These are phyloP conservation scores for Clarias platycephalus DNA, from an alignment of 2,797 vertebrate species.

Conservation along the genomic window DNA sequence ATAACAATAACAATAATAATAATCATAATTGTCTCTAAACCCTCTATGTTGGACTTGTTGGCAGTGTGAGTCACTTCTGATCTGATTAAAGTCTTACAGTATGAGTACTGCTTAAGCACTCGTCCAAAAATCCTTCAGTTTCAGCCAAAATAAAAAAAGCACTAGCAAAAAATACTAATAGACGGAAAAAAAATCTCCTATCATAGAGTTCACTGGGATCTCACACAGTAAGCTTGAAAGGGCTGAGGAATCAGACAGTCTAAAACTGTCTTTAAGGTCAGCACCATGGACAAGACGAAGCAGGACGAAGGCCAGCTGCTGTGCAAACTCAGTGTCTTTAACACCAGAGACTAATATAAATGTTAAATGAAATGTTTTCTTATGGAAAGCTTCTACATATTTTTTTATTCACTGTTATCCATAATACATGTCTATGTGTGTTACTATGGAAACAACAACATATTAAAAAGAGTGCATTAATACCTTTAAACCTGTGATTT, in stretches of 20 bases:
- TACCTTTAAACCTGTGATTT: not conserved
- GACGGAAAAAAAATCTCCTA: no score
- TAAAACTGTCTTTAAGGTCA: not conserved
- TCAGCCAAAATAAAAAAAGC: no score
- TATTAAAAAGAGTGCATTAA: not conserved
- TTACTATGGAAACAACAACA: not conserved
- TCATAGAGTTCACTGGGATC: not conserved
- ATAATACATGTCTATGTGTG: not conserved
- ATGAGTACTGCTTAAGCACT: not conserved
- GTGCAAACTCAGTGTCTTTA: not conserved
- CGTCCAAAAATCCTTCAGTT: not conserved
- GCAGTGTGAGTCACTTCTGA: not conserved
- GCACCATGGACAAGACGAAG: constrained; percentile 3
- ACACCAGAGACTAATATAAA: not conserved
- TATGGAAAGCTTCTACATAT: not conserved
- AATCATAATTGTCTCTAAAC: not conserved
- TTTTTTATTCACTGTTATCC: not conserved
- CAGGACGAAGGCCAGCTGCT: constrained; percentile 8
- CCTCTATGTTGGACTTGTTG: not conserved
- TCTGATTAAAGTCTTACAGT: not conserved
- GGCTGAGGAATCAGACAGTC: not conserved
- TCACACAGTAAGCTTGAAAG: not conserved
- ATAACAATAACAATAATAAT: no score
- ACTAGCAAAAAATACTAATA: no score
- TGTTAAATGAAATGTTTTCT: not conserved